Evolutionary conservation across 2,797 vertebrate species (phyloP).

Genomic region (Cirrhinus mrigala): DNA sequence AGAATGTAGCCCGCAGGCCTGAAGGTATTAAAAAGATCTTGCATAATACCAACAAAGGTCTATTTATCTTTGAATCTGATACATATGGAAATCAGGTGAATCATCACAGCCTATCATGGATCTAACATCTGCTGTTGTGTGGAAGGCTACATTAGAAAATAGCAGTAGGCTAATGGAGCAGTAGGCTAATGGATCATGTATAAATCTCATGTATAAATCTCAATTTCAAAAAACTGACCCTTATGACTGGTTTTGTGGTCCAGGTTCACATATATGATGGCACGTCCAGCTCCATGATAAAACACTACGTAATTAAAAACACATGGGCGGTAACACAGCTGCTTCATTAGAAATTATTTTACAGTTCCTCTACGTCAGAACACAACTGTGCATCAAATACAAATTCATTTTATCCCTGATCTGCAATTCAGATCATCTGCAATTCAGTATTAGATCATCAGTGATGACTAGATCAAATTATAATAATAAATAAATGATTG

Average conservation of each 20-base stretch:
- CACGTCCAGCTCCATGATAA: no score
- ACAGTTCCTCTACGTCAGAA: background rate
- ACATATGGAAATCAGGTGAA: conserved; percentile 9
- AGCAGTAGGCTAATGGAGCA: background rate
- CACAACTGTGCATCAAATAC: background rate
- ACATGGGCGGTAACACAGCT: background rate
- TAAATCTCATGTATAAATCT: no score
- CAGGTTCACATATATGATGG: no score
- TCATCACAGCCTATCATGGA: background rate
- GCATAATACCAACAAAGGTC: background rate
- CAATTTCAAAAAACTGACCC: no score
- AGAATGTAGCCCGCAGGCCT: background rate
- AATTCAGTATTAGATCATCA: background rate
- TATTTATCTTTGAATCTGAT: conserved; percentile 9
- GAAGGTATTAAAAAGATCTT: background rate
- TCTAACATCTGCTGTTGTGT: background rate
- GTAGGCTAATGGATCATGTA: background rate
- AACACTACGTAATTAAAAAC: no score
- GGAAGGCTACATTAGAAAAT: background rate
- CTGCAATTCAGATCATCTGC: background rate
- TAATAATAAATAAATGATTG: background rate
- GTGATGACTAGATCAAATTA: background rate
- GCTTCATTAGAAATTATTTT: background rate
- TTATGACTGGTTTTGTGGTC: no score
- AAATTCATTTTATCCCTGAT: background rate